Evolutionary conservation across 1,140 invertebrate genomes (phyloP).

Genomic region (Luehdorfia chinensis): DNA sequence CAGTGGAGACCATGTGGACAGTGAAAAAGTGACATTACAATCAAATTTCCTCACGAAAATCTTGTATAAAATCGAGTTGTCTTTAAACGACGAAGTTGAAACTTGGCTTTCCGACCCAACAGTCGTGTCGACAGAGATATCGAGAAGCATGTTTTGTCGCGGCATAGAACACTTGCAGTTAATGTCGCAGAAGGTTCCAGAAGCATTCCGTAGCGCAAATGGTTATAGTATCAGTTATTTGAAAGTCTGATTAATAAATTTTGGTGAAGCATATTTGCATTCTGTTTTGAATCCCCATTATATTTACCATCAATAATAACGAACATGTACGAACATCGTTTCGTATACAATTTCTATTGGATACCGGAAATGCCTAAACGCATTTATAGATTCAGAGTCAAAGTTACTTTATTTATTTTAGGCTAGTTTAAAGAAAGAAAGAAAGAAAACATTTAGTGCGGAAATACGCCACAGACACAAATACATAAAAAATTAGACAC

Average conservation of each 20-base stretch:
- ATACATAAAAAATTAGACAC: too few species aligned
- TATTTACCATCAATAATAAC: neutral
- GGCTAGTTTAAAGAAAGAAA: too few species aligned
- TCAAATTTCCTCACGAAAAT: conserved; percentile 68
- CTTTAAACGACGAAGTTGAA: conserved; percentile 61
- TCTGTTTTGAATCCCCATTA: neutral
- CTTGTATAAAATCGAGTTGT: conserved; percentile 68
- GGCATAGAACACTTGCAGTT: conserved; percentile 73
- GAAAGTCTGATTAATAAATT: conserved; percentile 59
- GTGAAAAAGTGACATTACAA: conserved; percentile 51
- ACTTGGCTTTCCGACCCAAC: conserved; percentile 69
- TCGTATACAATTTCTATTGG: too few species aligned
- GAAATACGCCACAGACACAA: too few species aligned
- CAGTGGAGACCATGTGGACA: conserved; percentile 33
- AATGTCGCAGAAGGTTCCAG: conserved; percentile 76
- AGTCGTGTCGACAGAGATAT: conserved; percentile 70
- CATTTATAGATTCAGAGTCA: too few species aligned
- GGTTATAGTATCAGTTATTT: conserved; percentile 78
- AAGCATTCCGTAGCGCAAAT: conserved; percentile 71
- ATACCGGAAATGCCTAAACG: too few species aligned
- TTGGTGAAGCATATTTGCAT: neutral
- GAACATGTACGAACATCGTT: too few species aligned
- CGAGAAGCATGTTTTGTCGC: conserved; percentile 75
- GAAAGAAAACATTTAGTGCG: too few species aligned
- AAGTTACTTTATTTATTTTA: too few species aligned